Conservation (phyloP, 2,888 invertebrate genomes). For the Unio pictorum region DNA sequence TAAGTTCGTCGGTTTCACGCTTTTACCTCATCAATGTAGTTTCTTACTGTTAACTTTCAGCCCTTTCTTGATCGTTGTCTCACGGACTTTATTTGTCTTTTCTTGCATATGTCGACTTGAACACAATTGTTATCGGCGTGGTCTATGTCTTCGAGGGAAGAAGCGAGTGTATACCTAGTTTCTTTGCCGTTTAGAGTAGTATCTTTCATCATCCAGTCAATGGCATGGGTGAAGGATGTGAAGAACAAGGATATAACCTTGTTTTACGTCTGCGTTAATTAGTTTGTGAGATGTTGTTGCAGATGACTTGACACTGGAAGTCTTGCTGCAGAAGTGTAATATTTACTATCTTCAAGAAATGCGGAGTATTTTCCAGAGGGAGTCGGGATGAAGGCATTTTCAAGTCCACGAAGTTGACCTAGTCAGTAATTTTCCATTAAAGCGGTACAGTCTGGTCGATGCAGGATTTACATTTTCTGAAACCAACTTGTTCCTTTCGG, state of each 20-base stretch:
- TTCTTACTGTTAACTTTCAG: too few species aligned
- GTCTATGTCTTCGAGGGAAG: conserved; percentile 1
- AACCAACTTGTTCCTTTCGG: not conserved
- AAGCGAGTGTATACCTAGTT: not conserved
- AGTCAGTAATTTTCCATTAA: not conserved
- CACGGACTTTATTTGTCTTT: too few species aligned
- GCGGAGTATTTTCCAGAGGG: conserved; percentile 1
- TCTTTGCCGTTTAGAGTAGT: conserved; percentile 1
- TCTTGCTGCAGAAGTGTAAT: not conserved
- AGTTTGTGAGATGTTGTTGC: not conserved
- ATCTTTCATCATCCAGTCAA: conserved; percentile 1
- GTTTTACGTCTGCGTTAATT: not conserved
- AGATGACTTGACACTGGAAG: not conserved
- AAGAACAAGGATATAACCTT: not conserved
- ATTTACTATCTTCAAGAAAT: not conserved
- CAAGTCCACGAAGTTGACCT: not conserved
- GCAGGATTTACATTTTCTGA: conserved; percentile 2
- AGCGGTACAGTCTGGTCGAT: not conserved
- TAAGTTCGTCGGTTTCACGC: too few species aligned
- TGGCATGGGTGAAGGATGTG: not conserved
- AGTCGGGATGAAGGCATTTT: not conserved
- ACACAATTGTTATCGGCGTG: not conserved
- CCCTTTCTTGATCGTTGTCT: too few species aligned
- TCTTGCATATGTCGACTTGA: not conserved
- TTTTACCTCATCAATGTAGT: too few species aligned